Conservation (phyloP, 2,888 invertebrate species). For the Blera fallax region DNA sequence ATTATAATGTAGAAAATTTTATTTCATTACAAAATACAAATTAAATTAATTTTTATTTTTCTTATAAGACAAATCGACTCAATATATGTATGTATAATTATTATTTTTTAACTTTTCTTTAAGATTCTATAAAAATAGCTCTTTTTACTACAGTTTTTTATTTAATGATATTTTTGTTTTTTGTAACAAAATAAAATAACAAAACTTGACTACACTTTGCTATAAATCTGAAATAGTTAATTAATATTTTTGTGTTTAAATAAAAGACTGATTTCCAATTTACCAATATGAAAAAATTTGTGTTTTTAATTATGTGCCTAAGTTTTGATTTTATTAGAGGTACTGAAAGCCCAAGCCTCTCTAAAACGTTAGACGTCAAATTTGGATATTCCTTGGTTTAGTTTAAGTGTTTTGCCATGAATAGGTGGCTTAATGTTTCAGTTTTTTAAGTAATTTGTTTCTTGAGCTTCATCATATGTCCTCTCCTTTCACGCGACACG, state of each 20-base stretch:
- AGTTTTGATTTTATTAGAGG: neutral
- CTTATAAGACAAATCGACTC: conserved; percentile 39
- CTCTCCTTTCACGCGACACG: too few relatives aligned
- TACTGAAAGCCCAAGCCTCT: neutral
- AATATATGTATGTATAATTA: conserved; percentile 50
- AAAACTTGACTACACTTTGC: conserved; percentile 74
- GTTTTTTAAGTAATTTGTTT: too few relatives aligned
- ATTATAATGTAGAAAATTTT: conserved; percentile 68
- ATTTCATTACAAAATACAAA: conserved; percentile 58
- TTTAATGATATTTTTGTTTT: conserved; percentile 20
- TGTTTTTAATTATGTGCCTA: conserved; percentile 5
- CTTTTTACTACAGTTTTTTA: conserved; percentile 22
- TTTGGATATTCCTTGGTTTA: too few relatives aligned
- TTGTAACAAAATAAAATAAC: conserved; percentile 60
- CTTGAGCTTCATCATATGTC: too few relatives aligned
- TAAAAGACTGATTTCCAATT: conserved; percentile 82
- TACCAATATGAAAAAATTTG: conserved; percentile 74
- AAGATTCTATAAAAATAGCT: neutral
- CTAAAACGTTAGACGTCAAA: too few relatives aligned
- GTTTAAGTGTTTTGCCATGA: too few relatives aligned
- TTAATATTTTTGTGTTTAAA: conserved; percentile 75
- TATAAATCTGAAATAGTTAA: conserved; percentile 70
- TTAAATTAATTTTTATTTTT: conserved; percentile 47
- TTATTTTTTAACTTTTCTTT: conserved; percentile 1
- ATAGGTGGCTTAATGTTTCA: too few relatives aligned